Conservation (phyloP, 30 jellyfish, hydroid and myxozoan genomes). For the Aurelia sp. region DNA sequence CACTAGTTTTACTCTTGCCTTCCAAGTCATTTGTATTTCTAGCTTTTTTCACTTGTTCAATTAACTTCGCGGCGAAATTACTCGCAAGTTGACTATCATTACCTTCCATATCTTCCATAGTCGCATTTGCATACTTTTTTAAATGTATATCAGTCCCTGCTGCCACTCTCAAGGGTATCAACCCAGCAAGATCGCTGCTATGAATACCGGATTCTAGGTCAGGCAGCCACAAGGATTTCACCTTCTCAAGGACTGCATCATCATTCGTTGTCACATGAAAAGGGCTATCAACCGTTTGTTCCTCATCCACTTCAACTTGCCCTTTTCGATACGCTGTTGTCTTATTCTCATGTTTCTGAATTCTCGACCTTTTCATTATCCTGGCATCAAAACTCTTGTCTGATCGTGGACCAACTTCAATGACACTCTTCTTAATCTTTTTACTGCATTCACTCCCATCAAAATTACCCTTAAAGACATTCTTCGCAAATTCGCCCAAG, state of each 20-base stretch:
- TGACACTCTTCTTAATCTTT: background rate
- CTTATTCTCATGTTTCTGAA: slow-evolving; percentile 27
- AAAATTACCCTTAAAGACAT: slow-evolving; percentile 84
- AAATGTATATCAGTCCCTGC: slow-evolving; percentile 26
- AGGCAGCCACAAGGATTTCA: slow-evolving; percentile 54
- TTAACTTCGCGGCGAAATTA: slow-evolving; percentile 40
- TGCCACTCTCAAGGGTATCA: slow-evolving; percentile 38
- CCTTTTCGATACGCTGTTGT: slow-evolving; percentile 10
- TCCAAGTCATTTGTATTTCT: background rate
- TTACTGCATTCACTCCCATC: slow-evolving; percentile 64
- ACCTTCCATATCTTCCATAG: slow-evolving; percentile 32
- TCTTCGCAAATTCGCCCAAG: slow-evolving; percentile 81
- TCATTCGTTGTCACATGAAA: slow-evolving; percentile 4
- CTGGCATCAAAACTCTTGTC: background rate
- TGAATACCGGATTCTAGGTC: slow-evolving; percentile 55
- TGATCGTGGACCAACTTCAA: background rate
- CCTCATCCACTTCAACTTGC: slow-evolving; percentile 1
- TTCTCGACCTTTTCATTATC: slow-evolving; percentile 40
- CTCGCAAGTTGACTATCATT: slow-evolving; percentile 14
- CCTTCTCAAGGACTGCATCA: slow-evolving; percentile 12
- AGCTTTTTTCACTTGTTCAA: slow-evolving; percentile 33
- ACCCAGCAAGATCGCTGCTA: slow-evolving; percentile 59
- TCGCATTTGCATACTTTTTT: slow-evolving; percentile 42
- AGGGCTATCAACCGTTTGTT: background rate
- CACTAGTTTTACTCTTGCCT: slow-evolving; percentile 11